These are phyloP conservation scores for Thymelicus sylvestris DNA, from an alignment of 2,888 invertebrate genomes.

Conservation along the genomic window DNA sequence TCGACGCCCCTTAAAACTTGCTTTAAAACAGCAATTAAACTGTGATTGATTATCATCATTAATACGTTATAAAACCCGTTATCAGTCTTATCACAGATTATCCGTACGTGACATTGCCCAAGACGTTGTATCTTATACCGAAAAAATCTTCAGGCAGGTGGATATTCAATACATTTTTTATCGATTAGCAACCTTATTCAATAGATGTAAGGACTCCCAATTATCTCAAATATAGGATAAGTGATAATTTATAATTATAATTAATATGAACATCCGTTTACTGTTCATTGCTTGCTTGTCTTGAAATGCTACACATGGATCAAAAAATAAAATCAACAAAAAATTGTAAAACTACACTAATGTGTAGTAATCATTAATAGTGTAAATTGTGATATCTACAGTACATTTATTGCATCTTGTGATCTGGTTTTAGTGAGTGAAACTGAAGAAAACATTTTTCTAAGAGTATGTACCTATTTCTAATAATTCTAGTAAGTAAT, in stretches of 20 bases:
- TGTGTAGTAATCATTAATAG: background rate
- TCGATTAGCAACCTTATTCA: conserved; percentile 39
- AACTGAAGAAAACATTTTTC: background rate
- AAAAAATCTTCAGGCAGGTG: background rate
- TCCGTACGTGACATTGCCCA: conserved; percentile 48
- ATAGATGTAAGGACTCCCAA: conserved; percentile 20
- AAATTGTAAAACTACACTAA: background rate
- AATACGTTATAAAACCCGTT: conserved; percentile 38
- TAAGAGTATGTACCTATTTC: background rate
- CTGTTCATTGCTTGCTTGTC: background rate
- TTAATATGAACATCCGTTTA: conserved; percentile 6
- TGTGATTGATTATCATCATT: conserved; percentile 15
- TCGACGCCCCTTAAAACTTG: background rate
- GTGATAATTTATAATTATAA: conserved; percentile 1
- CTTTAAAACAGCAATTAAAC: background rate
- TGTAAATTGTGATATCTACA: background rate
- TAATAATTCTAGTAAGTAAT: too few species aligned
- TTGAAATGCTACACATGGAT: conserved; percentile 20
- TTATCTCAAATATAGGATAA: background rate
- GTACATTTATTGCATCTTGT: background rate
- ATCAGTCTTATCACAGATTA: conserved; percentile 42
- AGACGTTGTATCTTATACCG: conserved; percentile 26
- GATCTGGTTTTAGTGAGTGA: background rate
- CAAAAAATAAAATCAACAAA: background rate
- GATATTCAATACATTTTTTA: conserved; percentile 13